Evolutionary conservation across 2,888 invertebrate genomes (phyloP).

Genomic region (Helicoverpa assulta): DNA sequence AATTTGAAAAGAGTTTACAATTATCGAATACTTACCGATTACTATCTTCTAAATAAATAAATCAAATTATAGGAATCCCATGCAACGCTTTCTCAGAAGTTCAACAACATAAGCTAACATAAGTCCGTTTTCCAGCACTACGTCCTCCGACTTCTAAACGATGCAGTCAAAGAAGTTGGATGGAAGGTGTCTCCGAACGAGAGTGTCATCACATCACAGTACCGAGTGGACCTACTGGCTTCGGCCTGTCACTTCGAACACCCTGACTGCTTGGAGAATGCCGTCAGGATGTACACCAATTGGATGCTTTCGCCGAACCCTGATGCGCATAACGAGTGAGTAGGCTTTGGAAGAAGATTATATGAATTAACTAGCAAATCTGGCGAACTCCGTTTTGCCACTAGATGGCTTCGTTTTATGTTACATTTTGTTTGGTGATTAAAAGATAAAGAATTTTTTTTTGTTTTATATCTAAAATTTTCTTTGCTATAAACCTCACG

Average conservation of each 20-base stretch:
- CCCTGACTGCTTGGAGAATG: slow-evolving; percentile 93
- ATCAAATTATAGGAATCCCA: no score
- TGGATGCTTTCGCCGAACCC: slow-evolving; percentile 94
- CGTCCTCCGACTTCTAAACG: slow-evolving; percentile 91
- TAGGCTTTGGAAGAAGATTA: slow-evolving; percentile 38
- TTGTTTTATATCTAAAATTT: no score
- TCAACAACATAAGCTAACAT: background rate
- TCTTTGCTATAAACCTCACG: no score
- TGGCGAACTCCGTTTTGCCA: no score
- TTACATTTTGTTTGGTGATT: no score
- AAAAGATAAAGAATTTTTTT: no score
- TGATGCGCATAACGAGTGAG: slow-evolving; percentile 94
- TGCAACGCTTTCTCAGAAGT: background rate
- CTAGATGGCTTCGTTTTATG: no score
- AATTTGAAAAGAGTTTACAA: no score
- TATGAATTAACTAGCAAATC: no score
- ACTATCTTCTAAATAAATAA: no score
- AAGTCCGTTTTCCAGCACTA: slow-evolving; percentile 89
- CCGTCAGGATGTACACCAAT: slow-evolving; percentile 93
- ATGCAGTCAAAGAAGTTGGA: slow-evolving; percentile 92
- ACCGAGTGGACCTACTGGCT: slow-evolving; percentile 92
- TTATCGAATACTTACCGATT: no score
- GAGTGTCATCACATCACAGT: slow-evolving; percentile 92
- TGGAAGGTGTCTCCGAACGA: slow-evolving; percentile 92
- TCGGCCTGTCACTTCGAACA: slow-evolving; percentile 95